Evolutionary conservation across 2,797 vertebrate genomes (phyloP).

Genomic region (Lithobates sylvaticus): DNA sequence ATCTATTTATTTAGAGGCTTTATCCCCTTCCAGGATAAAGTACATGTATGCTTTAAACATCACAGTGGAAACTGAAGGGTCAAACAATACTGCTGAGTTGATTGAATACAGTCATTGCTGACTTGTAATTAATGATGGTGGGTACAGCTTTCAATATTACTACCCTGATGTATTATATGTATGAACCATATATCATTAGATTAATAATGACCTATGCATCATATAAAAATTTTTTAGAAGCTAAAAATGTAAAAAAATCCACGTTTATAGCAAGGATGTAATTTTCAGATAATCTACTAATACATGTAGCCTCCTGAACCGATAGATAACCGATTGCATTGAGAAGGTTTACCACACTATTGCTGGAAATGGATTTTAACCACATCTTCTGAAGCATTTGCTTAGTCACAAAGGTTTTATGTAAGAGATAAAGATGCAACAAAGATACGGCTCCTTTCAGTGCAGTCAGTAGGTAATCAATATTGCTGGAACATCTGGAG

Average conservation of each 20-base stretch:
- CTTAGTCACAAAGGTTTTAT: background rate
- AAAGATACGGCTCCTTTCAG: conserved; percentile 11
- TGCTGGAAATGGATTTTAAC: conserved; percentile 2
- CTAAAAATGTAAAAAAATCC: background rate
- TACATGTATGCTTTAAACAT: no score
- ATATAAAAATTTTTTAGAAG: background rate
- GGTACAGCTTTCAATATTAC: no score
- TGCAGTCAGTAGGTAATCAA: conserved; percentile 37
- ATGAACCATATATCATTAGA: no score
- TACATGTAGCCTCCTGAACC: background rate
- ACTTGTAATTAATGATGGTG: no score
- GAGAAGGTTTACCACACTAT: background rate
- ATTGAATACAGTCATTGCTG: no score
- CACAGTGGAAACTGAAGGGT: no score
- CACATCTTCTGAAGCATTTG: background rate
- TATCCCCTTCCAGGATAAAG: no score
- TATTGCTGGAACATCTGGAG: conserved; percentile 25
- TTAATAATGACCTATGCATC: no score
- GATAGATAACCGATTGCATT: background rate
- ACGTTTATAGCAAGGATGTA: background rate
- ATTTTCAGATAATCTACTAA: background rate
- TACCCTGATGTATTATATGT: no score
- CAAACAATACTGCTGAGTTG: no score
- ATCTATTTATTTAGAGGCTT: no score
- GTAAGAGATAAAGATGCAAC: background rate